Percentiles rank a stretch among this genome's conserved stretches.
Evolutionary conservation across 92 coral and sea anemone genomes (phyloP).

Genomic region (Heteractis magnifica): DNA sequence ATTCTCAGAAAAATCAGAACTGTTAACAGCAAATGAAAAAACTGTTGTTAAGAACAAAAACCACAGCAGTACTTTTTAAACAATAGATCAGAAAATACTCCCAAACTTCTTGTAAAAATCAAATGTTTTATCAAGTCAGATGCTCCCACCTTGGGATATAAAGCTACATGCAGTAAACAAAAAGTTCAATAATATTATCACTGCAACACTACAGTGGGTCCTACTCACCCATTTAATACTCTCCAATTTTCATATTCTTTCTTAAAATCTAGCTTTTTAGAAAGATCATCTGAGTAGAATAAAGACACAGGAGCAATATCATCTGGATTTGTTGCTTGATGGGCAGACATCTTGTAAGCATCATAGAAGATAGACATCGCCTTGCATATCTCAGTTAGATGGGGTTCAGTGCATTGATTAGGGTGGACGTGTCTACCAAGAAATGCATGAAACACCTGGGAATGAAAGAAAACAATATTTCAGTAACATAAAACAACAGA

Average conservation of each 20-base stretch:
- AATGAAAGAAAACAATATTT: background rate
- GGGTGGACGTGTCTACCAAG: slow-evolving; percentile 72
- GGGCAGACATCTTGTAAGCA: slow-evolving; percentile 43
- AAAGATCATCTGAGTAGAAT: slow-evolving; percentile 92
- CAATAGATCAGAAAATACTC: too few species aligned
- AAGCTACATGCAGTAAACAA: too few species aligned
- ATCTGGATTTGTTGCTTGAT: slow-evolving; percentile 9
- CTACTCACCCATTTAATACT: slow-evolving; percentile 41
- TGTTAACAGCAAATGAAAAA: background rate
- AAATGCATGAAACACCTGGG: slow-evolving; percentile 70
- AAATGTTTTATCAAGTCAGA: too few species aligned
- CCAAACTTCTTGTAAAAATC: too few species aligned
- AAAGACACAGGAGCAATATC: slow-evolving; percentile 52
- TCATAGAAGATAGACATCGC: slow-evolving; percentile 62
- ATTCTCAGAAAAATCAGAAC: slow-evolving; percentile 17
- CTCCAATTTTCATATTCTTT: slow-evolving; percentile 93
- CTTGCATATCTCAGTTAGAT: slow-evolving; percentile 68
- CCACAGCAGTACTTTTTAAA: background rate
- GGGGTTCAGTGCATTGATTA: slow-evolving; percentile 67
- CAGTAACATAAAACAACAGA: background rate
- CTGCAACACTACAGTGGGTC: too few species aligned
- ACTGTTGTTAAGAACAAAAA: background rate
- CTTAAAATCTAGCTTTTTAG: slow-evolving; percentile 88
- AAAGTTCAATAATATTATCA: too few species aligned
- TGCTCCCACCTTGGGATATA: too few species aligned